Percentiles rank a stretch among this genome's conserved stretches.
These are phyloP conservation scores for Psix sp. DNA, from an alignment of 1,140 invertebrate species.

Conservation along the genomic window DNA sequence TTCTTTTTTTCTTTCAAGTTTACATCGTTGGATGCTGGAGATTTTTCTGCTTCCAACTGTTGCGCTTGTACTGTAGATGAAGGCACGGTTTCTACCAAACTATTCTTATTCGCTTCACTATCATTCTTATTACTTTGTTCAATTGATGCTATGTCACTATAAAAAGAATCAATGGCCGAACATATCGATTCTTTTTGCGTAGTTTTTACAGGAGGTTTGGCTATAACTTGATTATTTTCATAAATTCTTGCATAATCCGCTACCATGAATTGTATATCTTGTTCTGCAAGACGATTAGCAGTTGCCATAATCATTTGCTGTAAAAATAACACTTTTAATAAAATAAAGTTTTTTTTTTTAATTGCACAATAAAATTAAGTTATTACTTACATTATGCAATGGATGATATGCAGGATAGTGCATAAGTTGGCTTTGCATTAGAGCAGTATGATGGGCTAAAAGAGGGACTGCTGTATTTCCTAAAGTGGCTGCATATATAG, in stretches of 20 bases:
- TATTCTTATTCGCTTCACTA: constrained; percentile 51
- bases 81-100: constrained; percentile 49
- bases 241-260: constrained; percentile 72
- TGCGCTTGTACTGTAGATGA: constrained; percentile 54
- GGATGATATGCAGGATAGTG: constrained; percentile 73
- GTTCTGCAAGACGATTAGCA: constrained; percentile 68
- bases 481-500: constrained; percentile 70
- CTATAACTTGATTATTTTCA: constrained; percentile 72
- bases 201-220: constrained; percentile 71
- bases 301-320: constrained; percentile 70
- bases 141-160: constrained; percentile 80
- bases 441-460: constrained; percentile 68
- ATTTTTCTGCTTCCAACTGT: constrained; percentile 45
- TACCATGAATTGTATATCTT: constrained; percentile 71
- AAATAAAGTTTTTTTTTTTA: background rate
- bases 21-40: constrained; percentile 23
- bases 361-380: background rate
- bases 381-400: constrained; percentile 68
- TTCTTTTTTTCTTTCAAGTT: constrained; percentile 75
- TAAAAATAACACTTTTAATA: constrained; percentile 16
- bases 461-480: constrained; percentile 66
- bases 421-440: constrained; percentile 72
- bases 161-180: constrained; percentile 80
- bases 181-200: constrained; percentile 69
- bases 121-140: constrained; percentile 68